phyloP scores from a whole-genome alignment of 2,888 invertebrate genomes.

The Nebria salina region DNA sequence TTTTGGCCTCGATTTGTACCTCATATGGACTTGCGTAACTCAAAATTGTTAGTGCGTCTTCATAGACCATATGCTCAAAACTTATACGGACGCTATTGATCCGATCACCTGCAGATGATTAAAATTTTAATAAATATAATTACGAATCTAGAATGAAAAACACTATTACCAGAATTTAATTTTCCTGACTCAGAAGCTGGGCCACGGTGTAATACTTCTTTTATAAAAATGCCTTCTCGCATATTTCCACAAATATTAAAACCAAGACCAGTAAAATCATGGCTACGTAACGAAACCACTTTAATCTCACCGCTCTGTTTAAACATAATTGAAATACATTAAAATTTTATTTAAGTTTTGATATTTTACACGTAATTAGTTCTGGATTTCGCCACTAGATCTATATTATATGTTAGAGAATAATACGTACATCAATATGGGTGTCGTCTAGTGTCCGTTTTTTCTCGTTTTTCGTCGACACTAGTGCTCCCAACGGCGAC shows the following conservation, averaged over 20 bases:
- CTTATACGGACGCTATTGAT: slow-evolving; percentile 88
- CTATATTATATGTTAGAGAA: neutral
- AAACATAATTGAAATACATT: neutral
- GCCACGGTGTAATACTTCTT: slow-evolving; percentile 85
- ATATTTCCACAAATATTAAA: slow-evolving; percentile 91
- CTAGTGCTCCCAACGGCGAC: slow-evolving; percentile 61
- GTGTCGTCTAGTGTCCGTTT: slow-evolving; percentile 69
- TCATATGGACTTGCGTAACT: slow-evolving; percentile 93
- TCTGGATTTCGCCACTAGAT: neutral
- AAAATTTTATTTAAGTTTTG: no score
- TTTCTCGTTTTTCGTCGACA: slow-evolving; percentile 62
- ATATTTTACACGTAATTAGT: neutral
- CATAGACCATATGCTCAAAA: slow-evolving; percentile 88
- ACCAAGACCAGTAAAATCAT: slow-evolving; percentile 89
- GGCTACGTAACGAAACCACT: slow-evolving; percentile 80
- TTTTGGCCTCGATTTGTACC: slow-evolving; percentile 79
- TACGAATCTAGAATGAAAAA: no score
- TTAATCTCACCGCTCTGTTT: slow-evolving; percentile 68
- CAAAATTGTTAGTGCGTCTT: slow-evolving; percentile 88
- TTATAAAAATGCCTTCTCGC: slow-evolving; percentile 88
- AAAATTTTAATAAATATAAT: slow-evolving; percentile 45
- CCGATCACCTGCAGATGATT: slow-evolving; percentile 75
- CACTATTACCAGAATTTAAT: slow-evolving; percentile 76
- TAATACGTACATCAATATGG: slow-evolving; percentile 63
- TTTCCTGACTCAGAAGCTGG: slow-evolving; percentile 87